Percentiles rank a stretch among this genome's conserved stretches.
Evolutionary conservation across 37 sponge, comb jelly and placozoan genomes (phyloP).

Genomic region (Halichondria panicea): DNA sequence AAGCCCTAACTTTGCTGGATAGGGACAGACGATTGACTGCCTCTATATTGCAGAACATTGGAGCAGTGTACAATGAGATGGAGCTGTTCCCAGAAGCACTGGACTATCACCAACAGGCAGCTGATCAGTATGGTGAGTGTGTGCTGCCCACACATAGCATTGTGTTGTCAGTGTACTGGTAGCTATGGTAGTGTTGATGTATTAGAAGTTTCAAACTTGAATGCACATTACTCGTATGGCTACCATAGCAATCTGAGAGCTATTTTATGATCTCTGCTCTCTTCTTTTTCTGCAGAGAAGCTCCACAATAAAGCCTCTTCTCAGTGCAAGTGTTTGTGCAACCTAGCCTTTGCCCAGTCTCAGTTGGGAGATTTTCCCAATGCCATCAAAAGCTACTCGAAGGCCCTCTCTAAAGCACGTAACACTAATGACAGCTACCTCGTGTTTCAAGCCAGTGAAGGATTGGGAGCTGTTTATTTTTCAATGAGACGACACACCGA

Average conservation of each 20-base stretch:
- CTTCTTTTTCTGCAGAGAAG: slow-evolving; percentile 24
- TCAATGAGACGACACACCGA: slow-evolving; percentile 22
- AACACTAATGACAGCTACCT: slow-evolving; percentile 21
- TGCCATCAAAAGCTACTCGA: slow-evolving; percentile 36
- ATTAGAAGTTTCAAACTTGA: background rate
- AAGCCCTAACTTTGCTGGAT: slow-evolving; percentile 67
- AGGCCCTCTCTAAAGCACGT: slow-evolving; percentile 43
- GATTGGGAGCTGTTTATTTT: slow-evolving; percentile 54
- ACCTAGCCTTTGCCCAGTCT: slow-evolving; percentile 67
- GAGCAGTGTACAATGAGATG: slow-evolving; percentile 79
- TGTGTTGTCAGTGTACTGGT: background rate
- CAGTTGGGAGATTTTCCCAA: slow-evolving; percentile 32
- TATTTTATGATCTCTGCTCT: background rate
- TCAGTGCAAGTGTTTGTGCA: slow-evolving; percentile 76
- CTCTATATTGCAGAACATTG: slow-evolving; percentile 80
- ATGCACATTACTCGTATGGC: background rate
- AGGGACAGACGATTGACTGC: no score
- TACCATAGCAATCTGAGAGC: background rate
- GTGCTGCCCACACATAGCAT: background rate
- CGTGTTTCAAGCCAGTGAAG: slow-evolving; percentile 74
- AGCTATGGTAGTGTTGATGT: background rate
- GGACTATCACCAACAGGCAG: slow-evolving; percentile 66
- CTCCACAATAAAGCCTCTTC: slow-evolving; percentile 31
- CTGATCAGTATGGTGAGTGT: slow-evolving; percentile 49
- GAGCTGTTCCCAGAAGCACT: slow-evolving; percentile 49